Conservation (phyloP, 2,888 invertebrate genomes). For the Pristionchus mayeri region DNA sequence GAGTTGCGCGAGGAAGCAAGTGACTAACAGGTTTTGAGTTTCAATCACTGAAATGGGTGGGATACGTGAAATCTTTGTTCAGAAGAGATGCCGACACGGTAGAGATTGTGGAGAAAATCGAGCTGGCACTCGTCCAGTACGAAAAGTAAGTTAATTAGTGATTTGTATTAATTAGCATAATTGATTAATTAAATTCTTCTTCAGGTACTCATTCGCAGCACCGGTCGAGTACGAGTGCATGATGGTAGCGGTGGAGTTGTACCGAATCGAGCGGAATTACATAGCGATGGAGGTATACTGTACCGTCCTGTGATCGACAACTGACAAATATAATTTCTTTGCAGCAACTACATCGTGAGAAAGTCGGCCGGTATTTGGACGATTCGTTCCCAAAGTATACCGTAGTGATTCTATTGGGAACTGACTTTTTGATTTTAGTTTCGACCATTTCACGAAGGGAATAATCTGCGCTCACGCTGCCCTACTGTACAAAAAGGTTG, state of each 20-base stretch:
- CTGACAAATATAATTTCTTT: background rate
- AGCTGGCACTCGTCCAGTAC: conserved; percentile 73
- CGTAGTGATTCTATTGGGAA: background rate
- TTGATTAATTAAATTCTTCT: background rate
- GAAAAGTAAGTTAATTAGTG: conserved; percentile 49
- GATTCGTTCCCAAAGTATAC: conserved; percentile 66
- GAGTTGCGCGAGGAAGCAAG: conserved; percentile 7
- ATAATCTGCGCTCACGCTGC: conserved; percentile 72
- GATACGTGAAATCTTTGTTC: background rate
- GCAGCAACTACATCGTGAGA: conserved; percentile 73
- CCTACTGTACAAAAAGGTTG: conserved; percentile 68
- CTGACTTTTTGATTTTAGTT: conserved; percentile 46
- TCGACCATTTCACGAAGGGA: conserved; percentile 71
- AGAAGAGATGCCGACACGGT: conserved; percentile 48
- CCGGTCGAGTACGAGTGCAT: conserved; percentile 75
- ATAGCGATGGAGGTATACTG: conserved; percentile 68
- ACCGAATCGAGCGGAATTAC: conserved; percentile 62
- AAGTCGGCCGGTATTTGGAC: conserved; percentile 74
- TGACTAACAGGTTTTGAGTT: background rate
- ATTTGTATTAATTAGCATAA: background rate
- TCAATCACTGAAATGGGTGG: background rate
- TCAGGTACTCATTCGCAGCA: conserved; percentile 71
- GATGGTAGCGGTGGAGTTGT: conserved; percentile 68
- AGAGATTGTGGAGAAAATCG: conserved; percentile 67
- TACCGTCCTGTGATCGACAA: background rate